Conservation (phyloP, 2,797 vertebrate genomes). For the Stomatorhinus walkeri region DNA sequence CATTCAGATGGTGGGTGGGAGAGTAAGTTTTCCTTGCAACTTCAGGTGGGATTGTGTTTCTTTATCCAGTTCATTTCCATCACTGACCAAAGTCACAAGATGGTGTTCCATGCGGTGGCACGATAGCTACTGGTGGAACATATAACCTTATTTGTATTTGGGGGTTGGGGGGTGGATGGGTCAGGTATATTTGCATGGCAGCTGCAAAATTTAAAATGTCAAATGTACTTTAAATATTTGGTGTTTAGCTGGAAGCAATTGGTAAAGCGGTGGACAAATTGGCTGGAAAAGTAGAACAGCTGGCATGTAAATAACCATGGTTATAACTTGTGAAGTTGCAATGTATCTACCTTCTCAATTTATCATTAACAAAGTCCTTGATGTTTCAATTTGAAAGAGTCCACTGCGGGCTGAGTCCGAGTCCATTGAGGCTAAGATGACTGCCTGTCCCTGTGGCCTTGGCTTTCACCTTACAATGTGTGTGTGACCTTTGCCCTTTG, state of each 20-base stretch:
- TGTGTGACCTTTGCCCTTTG: slow-evolving; percentile 99
- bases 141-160: background rate
- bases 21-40: slow-evolving; percentile 17
- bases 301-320: slow-evolving; percentile 47
- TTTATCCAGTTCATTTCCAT: background rate
- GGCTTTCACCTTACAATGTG: slow-evolving; percentile 99
- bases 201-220: slow-evolving; percentile 19
- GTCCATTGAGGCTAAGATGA: slow-evolving; percentile 99
- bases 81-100: slow-evolving; percentile 6
- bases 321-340: slow-evolving; percentile 48
- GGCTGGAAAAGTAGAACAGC: slow-evolving; percentile 8
- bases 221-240: background rate
- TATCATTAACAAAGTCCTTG: slow-evolving; percentile 99
- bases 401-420: slow-evolving; percentile 99
- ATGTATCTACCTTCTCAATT: slow-evolving; percentile 68
- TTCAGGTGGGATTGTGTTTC: slow-evolving; percentile 16
- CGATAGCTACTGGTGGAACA: background rate
- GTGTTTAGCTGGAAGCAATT: background rate
- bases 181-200: slow-evolving; percentile 27
- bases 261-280: background rate
- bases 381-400: slow-evolving; percentile 99
- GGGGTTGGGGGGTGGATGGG: slow-evolving; percentile 26
- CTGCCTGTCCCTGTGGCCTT: slow-evolving; percentile 99
- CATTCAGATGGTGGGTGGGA: slow-evolving; percentile 16
- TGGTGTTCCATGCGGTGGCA: background rate